Conservation (phyloP, 2,888 invertebrate species). For the Chrysina gloriosa region DNA sequence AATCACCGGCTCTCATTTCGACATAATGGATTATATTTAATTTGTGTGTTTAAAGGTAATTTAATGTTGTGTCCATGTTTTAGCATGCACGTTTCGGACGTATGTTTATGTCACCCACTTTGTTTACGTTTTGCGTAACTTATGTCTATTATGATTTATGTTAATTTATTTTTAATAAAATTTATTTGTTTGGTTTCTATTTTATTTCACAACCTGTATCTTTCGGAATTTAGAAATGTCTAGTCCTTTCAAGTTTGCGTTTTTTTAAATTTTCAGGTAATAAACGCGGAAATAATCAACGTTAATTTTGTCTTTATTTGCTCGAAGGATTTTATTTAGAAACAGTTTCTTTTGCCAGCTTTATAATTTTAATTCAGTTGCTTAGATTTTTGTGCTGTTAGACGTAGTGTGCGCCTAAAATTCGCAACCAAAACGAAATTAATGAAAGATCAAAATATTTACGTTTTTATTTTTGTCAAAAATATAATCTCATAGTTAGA, state of each 20-base stretch:
- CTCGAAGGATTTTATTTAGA: no score
- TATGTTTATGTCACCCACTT: not conserved
- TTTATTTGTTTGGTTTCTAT: conserved; percentile 25
- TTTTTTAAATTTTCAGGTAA: conserved; percentile 6
- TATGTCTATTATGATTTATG: not conserved
- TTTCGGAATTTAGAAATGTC: not conserved
- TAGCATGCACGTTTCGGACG: not conserved
- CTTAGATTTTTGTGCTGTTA: no score
- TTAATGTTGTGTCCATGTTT: conserved; percentile 11
- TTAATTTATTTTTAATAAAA: conserved; percentile 19
- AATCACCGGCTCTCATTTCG: conserved; percentile 10
- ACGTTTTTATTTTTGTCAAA: no score
- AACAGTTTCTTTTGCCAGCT: no score
- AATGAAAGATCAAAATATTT: no score
- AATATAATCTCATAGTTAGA: no score
- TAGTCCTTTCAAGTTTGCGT: not conserved
- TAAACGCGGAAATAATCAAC: no score
- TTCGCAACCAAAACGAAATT: no score
- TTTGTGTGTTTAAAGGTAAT: conserved; percentile 37
- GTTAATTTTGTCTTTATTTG: no score
- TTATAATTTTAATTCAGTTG: no score
- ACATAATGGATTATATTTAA: conserved; percentile 39
- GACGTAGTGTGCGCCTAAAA: no score
- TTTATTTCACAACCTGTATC: conserved; percentile 27
- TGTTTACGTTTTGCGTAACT: not conserved